Conservation (phyloP, 2,797 vertebrate species). For the Euphonia xanthogaster region DNA sequence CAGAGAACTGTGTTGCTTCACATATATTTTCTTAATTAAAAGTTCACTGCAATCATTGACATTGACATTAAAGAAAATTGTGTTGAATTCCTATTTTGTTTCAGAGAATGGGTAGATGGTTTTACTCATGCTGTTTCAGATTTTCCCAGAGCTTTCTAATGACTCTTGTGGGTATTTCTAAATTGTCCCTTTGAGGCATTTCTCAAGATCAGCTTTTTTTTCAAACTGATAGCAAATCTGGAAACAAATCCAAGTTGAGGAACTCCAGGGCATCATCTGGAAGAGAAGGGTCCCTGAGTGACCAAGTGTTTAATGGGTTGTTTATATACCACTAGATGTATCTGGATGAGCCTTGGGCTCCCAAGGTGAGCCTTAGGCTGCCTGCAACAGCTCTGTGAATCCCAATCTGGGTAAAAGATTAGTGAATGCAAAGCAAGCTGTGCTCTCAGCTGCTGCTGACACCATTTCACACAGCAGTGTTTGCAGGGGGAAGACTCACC, state of each 20-base stretch:
- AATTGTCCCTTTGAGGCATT: not conserved
- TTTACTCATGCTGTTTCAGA: not conserved
- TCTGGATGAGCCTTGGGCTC: not conserved
- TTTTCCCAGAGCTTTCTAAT: not conserved
- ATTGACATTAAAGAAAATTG: not conserved
- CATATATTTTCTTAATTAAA: conserved; percentile 9
- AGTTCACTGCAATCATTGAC: not conserved
- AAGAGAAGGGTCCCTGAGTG: not conserved
- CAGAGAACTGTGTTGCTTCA: not conserved
- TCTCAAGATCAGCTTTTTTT: not conserved
- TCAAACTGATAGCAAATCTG: not conserved
- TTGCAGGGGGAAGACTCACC: not conserved
- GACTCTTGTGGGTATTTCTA: not conserved
- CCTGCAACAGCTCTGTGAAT: not conserved
- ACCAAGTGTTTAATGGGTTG: not conserved
- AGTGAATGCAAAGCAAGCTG: not conserved
- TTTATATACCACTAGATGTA: not conserved
- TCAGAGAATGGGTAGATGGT: not conserved
- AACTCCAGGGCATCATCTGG: not conserved
- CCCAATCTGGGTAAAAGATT: not conserved
- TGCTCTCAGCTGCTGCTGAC: not conserved
- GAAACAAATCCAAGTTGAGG: not conserved
- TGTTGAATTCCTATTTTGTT: not conserved
- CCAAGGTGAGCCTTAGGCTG: not conserved
- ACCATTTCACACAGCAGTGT: not conserved